Evolutionary conservation across 2,113 vertebrate genomes (phyloP), one percentile per base, ranked within the genome.

Genomic region (Condylura cristata): DNA sequence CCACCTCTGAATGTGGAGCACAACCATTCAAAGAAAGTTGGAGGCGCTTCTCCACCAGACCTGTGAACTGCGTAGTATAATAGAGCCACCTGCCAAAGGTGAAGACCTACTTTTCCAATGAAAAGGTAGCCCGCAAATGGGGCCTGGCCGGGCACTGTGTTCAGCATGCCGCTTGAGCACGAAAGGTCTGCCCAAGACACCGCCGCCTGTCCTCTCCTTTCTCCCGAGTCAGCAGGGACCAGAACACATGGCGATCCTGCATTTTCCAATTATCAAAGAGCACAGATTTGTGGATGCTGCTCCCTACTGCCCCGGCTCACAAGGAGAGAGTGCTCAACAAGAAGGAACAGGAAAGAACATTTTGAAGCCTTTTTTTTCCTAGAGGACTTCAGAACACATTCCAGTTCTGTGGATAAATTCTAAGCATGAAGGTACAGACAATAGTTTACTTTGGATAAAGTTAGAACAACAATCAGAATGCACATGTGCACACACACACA

Each of bases 321-420:
- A 89, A 94, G 61, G 96, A 98, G 97, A 90, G 92, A 93, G 65
- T 76, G 79, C 87, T 91, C 78, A 17, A 68, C 79, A 63, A 89
- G 75, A 96, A 75, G 30, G 51, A 78, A 48, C n/a, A 66, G 58
- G 71, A 74, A 91, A 91, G 66, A 2, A 60, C 34, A 89, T 96
- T 96, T 87, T 96, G 80, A 95, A 97, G 93, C 8, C 22, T 37
- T 82, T 91, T 82, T 91, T 95, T 74, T 74, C 61, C 86, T 91
- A 32, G 28, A 94, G 60, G 75, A 83, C 81, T 94, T 95, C 71
- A 90, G 84, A 96, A 79, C 72, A 83, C 61, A 94, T 48, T 39
- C 63, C 30, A 74, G 75, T 24, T 16, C 60, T 48, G 37, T 90
- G 91, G 95, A 93, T 46, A 70, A 39, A 94, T 93, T 95, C 72